phyloP scores from a whole-genome alignment of 2,888 invertebrate genomes.

The Ennomos quercinarius region DNA sequence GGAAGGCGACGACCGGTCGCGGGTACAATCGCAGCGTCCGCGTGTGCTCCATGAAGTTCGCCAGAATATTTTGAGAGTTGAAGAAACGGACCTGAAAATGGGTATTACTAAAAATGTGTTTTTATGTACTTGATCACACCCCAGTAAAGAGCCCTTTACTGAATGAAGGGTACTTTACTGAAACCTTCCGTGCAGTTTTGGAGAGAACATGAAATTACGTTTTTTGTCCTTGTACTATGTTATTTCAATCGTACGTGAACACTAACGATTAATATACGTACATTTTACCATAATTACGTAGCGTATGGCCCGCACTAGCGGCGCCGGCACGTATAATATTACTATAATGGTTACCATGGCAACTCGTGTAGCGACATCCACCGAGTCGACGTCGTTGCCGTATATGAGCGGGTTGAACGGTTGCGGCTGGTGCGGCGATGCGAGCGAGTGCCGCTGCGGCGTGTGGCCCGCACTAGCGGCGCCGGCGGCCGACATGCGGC shows the following conservation, averaged over 20 bases:
- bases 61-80: slow-evolving; percentile 98
- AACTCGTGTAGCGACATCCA: slow-evolving; percentile 98
- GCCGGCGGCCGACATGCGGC: slow-evolving; percentile 70
- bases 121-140: too few relatives aligned
- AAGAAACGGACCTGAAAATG: slow-evolving; percentile 94
- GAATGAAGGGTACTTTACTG: too few relatives aligned
- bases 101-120: too few relatives aligned
- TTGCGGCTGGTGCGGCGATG: slow-evolving; percentile 75
- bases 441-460: slow-evolving; percentile 75
- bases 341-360: slow-evolving; percentile 71
- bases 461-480: slow-evolving; percentile 62
- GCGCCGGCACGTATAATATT: neutral
- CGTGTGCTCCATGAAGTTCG: slow-evolving; percentile 99
- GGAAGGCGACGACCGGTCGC: slow-evolving; percentile 99
- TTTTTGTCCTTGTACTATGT: neutral
- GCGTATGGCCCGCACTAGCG: too few relatives aligned
- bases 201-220: slow-evolving; percentile 85
- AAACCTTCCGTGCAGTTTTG: too few relatives aligned
- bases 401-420: slow-evolving; percentile 95
- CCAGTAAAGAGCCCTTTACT: too few relatives aligned
- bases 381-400: slow-evolving; percentile 98
- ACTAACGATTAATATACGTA: too few relatives aligned
- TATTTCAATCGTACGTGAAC: too few relatives aligned
- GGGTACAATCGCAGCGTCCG: slow-evolving; percentile 98
- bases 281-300: too few relatives aligned